Conservation (phyloP, 2,113 vertebrate genomes). For the Sebastes schlegelii region DNA sequence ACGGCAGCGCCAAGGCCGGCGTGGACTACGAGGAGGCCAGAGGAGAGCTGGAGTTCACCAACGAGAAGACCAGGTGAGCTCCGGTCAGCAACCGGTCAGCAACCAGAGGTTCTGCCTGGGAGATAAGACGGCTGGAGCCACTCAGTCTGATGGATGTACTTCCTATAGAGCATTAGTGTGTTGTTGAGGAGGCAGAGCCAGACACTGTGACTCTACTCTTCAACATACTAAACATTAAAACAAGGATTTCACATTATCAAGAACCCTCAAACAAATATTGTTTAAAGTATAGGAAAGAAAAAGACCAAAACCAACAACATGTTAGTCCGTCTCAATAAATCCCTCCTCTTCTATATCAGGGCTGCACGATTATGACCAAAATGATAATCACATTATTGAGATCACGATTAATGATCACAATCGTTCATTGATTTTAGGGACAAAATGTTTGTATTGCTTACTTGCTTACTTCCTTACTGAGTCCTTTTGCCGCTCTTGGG, state of each 20-base stretch:
- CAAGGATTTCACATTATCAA: neutral
- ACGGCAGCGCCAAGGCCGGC: constrained; percentile 89
- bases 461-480: no score
- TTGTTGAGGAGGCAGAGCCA: neutral
- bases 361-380: no score
- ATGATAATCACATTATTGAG: no score
- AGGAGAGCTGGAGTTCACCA: constrained; percentile 92
- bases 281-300: neutral
- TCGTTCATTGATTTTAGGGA: no score
- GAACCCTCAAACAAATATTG: neutral
- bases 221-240: neutral
- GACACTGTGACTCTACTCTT: neutral
- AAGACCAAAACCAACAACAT: neutral
- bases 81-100: neutral
- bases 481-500: no score
- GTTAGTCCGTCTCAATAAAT: neutral
- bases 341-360: no score
- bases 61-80: constrained; percentile 93
- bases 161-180: neutral
- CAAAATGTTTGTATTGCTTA: no score
- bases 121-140: neutral
- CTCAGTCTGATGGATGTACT: constrained; percentile 2
- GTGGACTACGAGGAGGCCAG: constrained; percentile 91
- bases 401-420: no score
- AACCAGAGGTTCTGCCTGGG: neutral